Percentiles rank a stretch among this genome's conserved stretches.
Evolutionary conservation across 1,140 invertebrate species (phyloP).

Genomic region (Rhopalosiphum maidis): DNA sequence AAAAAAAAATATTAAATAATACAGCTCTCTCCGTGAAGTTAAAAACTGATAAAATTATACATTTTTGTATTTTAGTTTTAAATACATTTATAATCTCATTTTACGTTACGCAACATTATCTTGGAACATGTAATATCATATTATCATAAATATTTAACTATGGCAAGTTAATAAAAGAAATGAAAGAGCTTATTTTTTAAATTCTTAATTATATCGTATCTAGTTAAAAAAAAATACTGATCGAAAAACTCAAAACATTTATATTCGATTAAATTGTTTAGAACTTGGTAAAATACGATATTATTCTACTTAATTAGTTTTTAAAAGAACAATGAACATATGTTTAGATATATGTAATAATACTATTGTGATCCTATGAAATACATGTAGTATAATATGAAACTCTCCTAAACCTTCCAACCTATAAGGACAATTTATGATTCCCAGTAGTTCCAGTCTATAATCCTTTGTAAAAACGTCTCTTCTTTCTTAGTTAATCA

Average conservation of each 20-base stretch:
- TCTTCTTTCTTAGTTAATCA: neutral
- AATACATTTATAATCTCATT: neutral
- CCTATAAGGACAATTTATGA: neutral
- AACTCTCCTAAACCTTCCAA: neutral
- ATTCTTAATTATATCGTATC: neutral
- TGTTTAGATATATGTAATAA: neutral
- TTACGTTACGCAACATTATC: neutral
- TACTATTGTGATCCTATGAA: neutral
- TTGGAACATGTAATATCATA: neutral
- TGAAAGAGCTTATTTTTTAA: neutral
- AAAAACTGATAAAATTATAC: neutral
- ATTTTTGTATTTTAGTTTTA: neutral
- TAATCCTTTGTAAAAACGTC: neutral
- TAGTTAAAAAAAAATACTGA: neutral
- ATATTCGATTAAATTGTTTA: neutral
- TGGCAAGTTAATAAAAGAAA: neutral
- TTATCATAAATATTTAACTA: neutral
- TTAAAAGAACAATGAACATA: neutral
- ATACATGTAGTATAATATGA: neutral
- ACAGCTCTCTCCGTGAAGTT: neutral
- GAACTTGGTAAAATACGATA: too few relatives aligned
- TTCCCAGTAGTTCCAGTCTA: neutral
- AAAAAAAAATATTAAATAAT: neutral
- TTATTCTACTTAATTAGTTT: neutral
- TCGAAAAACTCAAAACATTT: neutral